Evolutionary conservation across 2,888 invertebrate genomes (phyloP).

Genomic region (Anodontia alba): DNA sequence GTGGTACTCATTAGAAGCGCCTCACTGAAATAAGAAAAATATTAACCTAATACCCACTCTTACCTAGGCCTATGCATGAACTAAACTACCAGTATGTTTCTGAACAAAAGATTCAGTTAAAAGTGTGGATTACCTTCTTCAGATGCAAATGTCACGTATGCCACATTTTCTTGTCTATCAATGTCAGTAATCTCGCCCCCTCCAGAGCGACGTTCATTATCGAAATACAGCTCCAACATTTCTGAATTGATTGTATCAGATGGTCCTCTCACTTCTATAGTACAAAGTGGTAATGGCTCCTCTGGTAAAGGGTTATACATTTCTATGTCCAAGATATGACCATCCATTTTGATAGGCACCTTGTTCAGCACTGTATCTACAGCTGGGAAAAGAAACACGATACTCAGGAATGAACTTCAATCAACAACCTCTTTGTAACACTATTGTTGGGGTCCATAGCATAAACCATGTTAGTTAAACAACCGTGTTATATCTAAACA

Average conservation of each 20-base stretch:
- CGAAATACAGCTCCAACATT: slow-evolving; percentile 55
- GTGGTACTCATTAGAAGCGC: too few relatives aligned
- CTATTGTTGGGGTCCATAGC: too few relatives aligned
- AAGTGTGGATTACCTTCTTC: slow-evolving; percentile 42
- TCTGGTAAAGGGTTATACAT: background rate
- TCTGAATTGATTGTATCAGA: background rate
- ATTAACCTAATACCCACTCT: too few relatives aligned
- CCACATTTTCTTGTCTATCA: slow-evolving; percentile 13
- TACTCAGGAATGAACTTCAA: too few relatives aligned
- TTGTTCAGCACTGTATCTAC: background rate
- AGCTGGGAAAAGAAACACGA: too few relatives aligned
- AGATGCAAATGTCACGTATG: slow-evolving; percentile 33
- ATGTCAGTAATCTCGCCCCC: slow-evolving; percentile 43
- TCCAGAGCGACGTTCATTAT: slow-evolving; percentile 40
- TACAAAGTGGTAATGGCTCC: background rate
- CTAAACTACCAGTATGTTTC: too few relatives aligned
- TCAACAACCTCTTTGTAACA: too few relatives aligned
- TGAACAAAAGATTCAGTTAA: too few relatives aligned
- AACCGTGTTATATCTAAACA: too few relatives aligned
- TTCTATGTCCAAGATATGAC: background rate
- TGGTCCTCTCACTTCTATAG: background rate
- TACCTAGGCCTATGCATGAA: too few relatives aligned
- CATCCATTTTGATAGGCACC: background rate
- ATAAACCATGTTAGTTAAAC: too few relatives aligned
- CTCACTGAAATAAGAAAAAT: too few relatives aligned